Percentiles rank a stretch among this genome's conserved stretches.
Evolutionary conservation across 1,140 invertebrate species (phyloP).

Genomic region (Paramacrobiotus metropolitanus): DNA sequence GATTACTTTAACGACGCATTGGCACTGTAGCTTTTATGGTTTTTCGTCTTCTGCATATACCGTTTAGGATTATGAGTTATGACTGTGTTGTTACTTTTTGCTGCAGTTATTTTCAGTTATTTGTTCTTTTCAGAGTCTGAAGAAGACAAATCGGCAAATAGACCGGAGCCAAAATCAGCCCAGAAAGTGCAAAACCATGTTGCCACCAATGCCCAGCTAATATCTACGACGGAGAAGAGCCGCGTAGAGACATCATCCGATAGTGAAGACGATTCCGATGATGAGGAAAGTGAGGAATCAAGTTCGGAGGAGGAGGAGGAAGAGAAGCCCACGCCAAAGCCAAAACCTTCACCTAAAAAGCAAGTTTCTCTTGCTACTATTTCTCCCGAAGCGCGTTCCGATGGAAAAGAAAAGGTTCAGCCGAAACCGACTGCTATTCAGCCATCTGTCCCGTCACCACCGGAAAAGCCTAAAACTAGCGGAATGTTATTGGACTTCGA

Average conservation of each 20-base stretch:
- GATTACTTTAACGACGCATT: too few species aligned
- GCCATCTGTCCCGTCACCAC: background rate
- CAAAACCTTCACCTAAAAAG: slow-evolving; percentile 10
- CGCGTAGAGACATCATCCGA: slow-evolving; percentile 14
- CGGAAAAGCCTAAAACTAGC: slow-evolving; percentile 28
- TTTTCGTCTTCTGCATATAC: too few species aligned
- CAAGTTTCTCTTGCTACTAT: slow-evolving; percentile 10
- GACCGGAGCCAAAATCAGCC: too few species aligned
- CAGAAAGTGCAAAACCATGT: too few species aligned
- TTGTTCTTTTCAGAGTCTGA: too few species aligned
- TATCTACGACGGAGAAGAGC: slow-evolving; percentile 8
- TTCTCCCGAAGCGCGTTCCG: slow-evolving; percentile 10
- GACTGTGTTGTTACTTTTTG: too few species aligned
- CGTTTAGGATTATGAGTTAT: too few species aligned
- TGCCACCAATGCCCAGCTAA: too few species aligned
- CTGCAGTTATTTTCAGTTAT: too few species aligned
- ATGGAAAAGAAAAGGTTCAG: slow-evolving; percentile 7
- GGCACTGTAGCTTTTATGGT: too few species aligned
- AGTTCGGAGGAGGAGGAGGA: slow-evolving; percentile 11
- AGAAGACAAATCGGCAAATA: too few species aligned
- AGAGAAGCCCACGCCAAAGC: slow-evolving; percentile 7
- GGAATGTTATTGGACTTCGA: slow-evolving; percentile 61
- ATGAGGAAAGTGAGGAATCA: slow-evolving; percentile 17
- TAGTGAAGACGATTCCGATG: slow-evolving; percentile 18
- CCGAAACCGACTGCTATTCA: slow-evolving; percentile 2